Conservation (phyloP, 1,140 invertebrate species). For the Aphaenogaster ashmeadi region DNA sequence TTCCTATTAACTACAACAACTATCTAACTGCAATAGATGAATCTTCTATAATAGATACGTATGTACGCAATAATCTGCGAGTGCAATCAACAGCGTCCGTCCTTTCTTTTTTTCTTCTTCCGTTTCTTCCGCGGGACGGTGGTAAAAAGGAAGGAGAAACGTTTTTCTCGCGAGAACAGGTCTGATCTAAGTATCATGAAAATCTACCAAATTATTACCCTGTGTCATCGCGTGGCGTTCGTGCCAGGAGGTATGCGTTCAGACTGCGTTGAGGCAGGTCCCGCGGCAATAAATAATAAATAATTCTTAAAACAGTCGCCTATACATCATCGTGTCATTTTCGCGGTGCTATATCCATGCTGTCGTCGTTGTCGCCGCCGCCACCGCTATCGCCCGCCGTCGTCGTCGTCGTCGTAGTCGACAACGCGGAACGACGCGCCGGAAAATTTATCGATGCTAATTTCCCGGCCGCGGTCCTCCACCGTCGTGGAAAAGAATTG, state of each 20-base stretch:
- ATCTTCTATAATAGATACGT: background rate
- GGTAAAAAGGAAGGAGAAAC: background rate
- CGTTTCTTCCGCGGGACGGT: background rate
- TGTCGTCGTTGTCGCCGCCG: conserved; percentile 39
- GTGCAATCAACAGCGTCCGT: background rate
- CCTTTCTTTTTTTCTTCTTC: background rate
- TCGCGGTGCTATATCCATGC: conserved; percentile 76
- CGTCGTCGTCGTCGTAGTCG: conserved; percentile 71
- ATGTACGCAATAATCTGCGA: background rate
- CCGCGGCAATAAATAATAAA: conserved; percentile 85
- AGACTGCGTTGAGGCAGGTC: conserved; percentile 31
- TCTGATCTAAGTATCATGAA: conserved; percentile 33
- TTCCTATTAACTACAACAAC: background rate
- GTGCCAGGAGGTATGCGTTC: conserved; percentile 48
- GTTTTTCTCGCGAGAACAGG: conserved; percentile 1
- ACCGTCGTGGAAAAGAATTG: conserved; percentile 82
- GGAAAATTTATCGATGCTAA: conserved; percentile 87
- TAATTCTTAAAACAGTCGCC: conserved; percentile 87
- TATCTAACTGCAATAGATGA: background rate
- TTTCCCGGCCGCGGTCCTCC: conserved; percentile 84
- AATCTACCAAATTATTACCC: conserved; percentile 52
- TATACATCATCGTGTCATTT: conserved; percentile 87
- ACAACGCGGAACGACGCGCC: conserved; percentile 80
- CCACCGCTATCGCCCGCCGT: conserved; percentile 47
- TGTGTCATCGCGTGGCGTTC: conserved; percentile 30